phyloP scores from a whole-genome alignment of 2,888 invertebrate species.

The Drosophila mercatorum region DNA sequence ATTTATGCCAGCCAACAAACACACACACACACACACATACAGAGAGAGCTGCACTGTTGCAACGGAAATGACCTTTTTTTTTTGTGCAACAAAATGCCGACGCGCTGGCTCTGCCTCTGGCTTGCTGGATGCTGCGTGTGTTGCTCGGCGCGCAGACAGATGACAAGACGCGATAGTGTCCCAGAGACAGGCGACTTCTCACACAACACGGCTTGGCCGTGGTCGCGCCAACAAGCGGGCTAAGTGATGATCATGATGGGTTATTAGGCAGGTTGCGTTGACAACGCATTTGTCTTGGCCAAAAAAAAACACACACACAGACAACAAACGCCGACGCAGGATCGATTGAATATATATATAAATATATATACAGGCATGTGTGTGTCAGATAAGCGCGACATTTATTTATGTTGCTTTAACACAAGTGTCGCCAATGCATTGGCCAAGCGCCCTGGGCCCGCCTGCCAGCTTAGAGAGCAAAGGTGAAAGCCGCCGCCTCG shows the following conservation, averaged over 20 bases:
- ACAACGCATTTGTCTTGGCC: constrained; percentile 77
- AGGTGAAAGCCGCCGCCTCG: constrained; percentile 10
- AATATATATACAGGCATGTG: not conserved
- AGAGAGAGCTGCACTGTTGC: constrained; percentile 38
- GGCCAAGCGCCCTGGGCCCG: constrained; percentile 42
- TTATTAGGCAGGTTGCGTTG: constrained; percentile 80
- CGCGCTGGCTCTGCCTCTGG: constrained; percentile 11
- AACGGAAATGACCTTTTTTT: constrained; percentile 76
- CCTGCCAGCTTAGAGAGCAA: constrained; percentile 10
- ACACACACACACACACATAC: constrained; percentile 27
- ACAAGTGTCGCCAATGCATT: constrained; percentile 66
- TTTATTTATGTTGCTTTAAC: constrained; percentile 78
- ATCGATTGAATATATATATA: constrained; percentile 27
- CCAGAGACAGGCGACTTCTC: constrained; percentile 38
- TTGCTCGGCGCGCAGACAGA: constrained; percentile 73
- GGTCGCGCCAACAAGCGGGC: constrained; percentile 30
- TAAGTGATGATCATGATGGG: constrained; percentile 81
- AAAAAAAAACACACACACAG: not conserved
- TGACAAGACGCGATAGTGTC: constrained; percentile 78
- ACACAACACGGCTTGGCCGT: constrained; percentile 7
- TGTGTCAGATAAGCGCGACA: constrained; percentile 69
- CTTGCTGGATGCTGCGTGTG: constrained; percentile 37
- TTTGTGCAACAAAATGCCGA: constrained; percentile 70
- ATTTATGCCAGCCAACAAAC: constrained; percentile 68
- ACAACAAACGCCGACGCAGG: constrained; percentile 67